Base-by-base conservation (phyloP, 2,888 invertebrate species). In the Cynaeus angustus region DNA sequence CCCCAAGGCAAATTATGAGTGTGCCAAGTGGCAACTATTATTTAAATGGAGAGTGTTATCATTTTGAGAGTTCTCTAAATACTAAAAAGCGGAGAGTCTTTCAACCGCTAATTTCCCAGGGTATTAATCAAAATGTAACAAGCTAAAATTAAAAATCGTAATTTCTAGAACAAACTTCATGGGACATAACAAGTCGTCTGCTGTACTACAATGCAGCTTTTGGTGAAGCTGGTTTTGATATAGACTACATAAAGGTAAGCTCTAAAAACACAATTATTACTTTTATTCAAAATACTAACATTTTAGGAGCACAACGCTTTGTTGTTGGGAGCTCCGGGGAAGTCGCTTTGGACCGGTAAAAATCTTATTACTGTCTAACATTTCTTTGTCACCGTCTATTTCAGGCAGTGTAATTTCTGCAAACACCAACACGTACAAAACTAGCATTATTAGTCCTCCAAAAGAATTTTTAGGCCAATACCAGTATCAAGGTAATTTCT, bases 201-300 rank as follows among this genome's bases (percentile, higher is more conserved):
- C 8, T n/a, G 1, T 68, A 53, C 43, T 70, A 55, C 46, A 52
- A 70, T 10, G 50, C 65, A 7, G 70, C 53, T 38, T 70, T 58
- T 38, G 70, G 61, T 4, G 58, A 70, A 52, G 28, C 66, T 6
- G 70, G 70, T 13, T 66, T 66, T 41, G 58, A 65, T 48, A 33
- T 70, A 0, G 7, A 6, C 33, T 70, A 66, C n/a, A 26, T 28
- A 38, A 53, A 69, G 45, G 45, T 67, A 46, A 10, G 10, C 43
- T 28, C n/a, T n/a, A n/a, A n/a, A n/a, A n/a, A n/a, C n/a, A n/a
- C n/a, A n/a, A n/a, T n/a, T n/a, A n/a, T n/a, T n/a, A n/a, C n/a
- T n/a, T n/a, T n/a, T n/a, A n/a, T 13, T 10, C 9, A 3, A 37
- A 21, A 56, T 10, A 26, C 1, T 41, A 7, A 33, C 10, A 33